Base-by-base conservation (phyloP, 2,797 vertebrate species). In the Falco concolor region DNA sequence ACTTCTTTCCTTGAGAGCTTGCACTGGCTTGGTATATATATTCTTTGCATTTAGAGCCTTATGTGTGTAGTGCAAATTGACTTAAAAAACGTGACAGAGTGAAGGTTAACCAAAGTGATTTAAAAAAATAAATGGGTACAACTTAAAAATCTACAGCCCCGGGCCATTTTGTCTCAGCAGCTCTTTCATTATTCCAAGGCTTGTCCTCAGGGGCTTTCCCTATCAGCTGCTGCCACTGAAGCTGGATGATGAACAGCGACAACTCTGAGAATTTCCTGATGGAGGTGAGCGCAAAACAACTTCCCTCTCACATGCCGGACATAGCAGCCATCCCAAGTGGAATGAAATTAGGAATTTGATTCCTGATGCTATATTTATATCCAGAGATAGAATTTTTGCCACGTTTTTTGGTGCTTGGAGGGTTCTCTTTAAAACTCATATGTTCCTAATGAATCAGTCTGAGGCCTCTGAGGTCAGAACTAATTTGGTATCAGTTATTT, bases 61-160 rank as follows among this genome's bases (percentile, higher is more conserved):
- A 60, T 1, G 4, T 15, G 5, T 45, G 87, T 44, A 89, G 27
- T 68, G 44, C 34, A 89, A 77, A 74, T 25, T 47, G 38, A 87
- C 64, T 93, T 89, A 69, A 84, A 89, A 93, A 89, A 59, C 0
- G 2, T 22, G 68, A 79, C n/a, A 68, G 56, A 82, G 68, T 76
- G 50, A 54, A 92, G 67, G 91, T 93, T 94, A 94, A 79, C n/a
- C 28, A n/a, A 93, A 95, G 42, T 34, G 52, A 77, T 90, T 95
- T 79, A 28, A 80, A 89, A 89, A 89, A 65, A 56, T 44, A 88
- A 79, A 82, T 50, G 10, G 23, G 27, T 87, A 44, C 34, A 40
- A 57, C 68, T 84, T 84, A 79, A 88, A 89, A 88, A 89, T 77
- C 49, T 83, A 68, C 27, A 94, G n/a, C 63, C 63, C 52, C 2